A percentile compares a stretch with the other conserved stretches of the same genome.
Conservation (phyloP, 2,797 vertebrate genomes). For the Choloepus didactylus region DNA sequence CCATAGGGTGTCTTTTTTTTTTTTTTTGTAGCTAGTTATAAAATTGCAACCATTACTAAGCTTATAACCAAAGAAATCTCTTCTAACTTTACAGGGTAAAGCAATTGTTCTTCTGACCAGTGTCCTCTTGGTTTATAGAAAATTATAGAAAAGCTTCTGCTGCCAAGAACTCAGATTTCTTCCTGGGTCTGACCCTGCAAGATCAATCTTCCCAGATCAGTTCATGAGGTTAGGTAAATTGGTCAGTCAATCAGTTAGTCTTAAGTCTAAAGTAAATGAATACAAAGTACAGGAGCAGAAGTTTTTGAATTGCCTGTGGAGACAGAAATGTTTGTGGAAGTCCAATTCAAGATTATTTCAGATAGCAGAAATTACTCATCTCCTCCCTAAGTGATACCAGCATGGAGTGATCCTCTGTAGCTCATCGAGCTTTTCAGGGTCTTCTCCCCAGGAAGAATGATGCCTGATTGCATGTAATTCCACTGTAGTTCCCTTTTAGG, state of each 20-base stretch:
- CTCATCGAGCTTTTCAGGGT: not conserved
- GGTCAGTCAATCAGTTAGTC: not conserved
- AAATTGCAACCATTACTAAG: not conserved
- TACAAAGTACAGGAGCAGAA: not conserved
- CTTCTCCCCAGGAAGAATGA: not conserved
- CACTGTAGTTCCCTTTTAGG: not conserved
- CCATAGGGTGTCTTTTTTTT: not conserved
- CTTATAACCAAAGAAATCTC: not conserved
- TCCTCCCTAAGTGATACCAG: not conserved
- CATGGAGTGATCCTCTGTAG: not conserved
- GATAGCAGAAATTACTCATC: not conserved
- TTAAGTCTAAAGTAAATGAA: constrained; percentile 29
- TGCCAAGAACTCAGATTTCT: not conserved
- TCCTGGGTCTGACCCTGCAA: not conserved
- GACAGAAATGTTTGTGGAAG: not conserved
- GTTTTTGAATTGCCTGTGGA: not conserved
- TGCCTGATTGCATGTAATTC: not conserved
- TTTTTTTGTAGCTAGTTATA: constrained; percentile 10
- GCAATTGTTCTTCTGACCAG: not conserved
- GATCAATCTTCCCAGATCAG: not conserved
- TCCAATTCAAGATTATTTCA: not conserved
- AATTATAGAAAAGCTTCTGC: not conserved
- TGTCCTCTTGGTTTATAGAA: not conserved
- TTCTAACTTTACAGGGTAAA: not conserved
- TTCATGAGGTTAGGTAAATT: not conserved